phyloP scores from a whole-genome alignment of 2,797 vertebrate species.

The Chrosomus eos region DNA sequence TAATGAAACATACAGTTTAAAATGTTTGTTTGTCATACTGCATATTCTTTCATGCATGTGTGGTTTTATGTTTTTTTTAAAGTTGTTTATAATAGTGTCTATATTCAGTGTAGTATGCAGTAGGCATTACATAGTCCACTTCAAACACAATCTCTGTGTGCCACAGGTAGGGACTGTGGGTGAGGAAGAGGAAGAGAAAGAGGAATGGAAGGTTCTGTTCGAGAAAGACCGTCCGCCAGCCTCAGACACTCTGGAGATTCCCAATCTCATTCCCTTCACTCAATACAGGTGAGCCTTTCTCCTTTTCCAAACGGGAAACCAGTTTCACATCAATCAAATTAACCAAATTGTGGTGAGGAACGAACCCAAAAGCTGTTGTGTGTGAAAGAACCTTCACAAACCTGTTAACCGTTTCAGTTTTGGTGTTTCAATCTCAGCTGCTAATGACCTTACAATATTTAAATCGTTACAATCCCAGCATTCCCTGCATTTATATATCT shows the following conservation, averaged over 20 bases:
- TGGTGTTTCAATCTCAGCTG: background rate
- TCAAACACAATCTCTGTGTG: background rate
- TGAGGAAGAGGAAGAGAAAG: conserved; percentile 82
- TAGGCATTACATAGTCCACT: background rate
- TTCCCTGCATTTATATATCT: background rate
- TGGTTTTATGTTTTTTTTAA: background rate
- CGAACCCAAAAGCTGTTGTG: background rate
- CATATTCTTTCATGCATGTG: background rate
- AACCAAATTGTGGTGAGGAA: background rate
- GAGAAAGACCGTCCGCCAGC: conserved; percentile 87
- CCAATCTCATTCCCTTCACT: conserved; percentile 89
- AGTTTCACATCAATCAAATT: background rate
- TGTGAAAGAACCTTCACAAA: background rate
- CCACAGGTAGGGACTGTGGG: conserved; percentile 62
- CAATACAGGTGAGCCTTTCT: conserved; percentile 86
- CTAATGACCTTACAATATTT: background rate
- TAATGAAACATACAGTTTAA: background rate
- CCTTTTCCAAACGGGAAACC: background rate
- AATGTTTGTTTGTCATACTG: background rate
- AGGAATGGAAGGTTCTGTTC: conserved; percentile 83
- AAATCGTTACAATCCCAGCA: background rate
- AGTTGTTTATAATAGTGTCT: background rate
- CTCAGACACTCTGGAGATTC: conserved; percentile 86
- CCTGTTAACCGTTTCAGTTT: background rate
- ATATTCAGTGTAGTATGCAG: background rate